Conservation (phyloP, 2,888 invertebrate species). For the Eurois occulta region DNA sequence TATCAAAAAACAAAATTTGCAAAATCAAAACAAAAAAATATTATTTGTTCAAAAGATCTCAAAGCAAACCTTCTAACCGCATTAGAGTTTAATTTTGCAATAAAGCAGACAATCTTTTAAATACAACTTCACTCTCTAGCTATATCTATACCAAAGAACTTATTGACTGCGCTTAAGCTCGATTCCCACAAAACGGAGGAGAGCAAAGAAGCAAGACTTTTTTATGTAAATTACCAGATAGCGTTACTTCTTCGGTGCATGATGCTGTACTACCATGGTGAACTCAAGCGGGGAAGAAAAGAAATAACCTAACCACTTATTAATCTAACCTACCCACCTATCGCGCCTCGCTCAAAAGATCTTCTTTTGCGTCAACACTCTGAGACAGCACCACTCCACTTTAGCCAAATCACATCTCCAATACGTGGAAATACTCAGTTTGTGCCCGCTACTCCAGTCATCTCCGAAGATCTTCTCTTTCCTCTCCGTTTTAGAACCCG, state of each 20-base stretch:
- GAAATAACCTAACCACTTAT: no score
- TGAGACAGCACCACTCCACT: background rate
- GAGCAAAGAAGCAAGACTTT: background rate
- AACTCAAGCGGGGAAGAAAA: background rate
- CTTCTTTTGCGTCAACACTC: background rate
- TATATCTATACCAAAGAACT: background rate
- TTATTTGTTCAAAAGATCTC: background rate
- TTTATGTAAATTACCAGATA: background rate
- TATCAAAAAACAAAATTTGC: background rate
- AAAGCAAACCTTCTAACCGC: background rate
- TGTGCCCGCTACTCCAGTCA: background rate
- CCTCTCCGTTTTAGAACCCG: background rate
- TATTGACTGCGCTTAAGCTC: background rate
- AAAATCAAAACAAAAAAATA: background rate
- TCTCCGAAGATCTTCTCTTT: background rate
- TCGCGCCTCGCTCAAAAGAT: background rate
- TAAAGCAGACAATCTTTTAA: background rate
- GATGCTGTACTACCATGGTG: background rate
- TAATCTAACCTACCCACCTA: background rate
- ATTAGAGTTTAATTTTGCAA: background rate
- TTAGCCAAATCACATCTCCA: background rate
- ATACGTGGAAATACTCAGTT: background rate
- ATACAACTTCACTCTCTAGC: no score
- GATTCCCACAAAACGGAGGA: background rate
- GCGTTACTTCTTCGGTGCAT: background rate